Percentiles rank a stretch among this genome's conserved stretches.
These are phyloP conservation scores for Zosterops pallidus DNA, from an alignment of 2,113 vertebrate species.

Conservation along the genomic window DNA sequence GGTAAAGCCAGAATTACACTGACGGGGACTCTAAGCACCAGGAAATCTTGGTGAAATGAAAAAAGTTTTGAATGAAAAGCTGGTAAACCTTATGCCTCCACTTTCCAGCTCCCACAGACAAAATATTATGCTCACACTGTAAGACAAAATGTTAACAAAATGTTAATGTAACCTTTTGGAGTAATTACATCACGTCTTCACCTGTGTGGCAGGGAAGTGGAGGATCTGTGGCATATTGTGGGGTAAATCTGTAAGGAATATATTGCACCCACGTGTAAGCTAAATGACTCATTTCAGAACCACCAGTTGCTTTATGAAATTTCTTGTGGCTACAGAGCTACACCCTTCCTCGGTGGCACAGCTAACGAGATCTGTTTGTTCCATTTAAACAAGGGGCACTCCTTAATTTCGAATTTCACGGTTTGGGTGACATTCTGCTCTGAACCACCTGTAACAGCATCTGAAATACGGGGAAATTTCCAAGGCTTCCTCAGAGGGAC, in stretches of 20 bases:
- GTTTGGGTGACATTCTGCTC: background rate
- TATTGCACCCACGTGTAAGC: rapidly evolving
- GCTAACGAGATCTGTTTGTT: background rate
- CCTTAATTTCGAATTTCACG: background rate
- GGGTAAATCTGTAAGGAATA: background rate
- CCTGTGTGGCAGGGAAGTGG: background rate
- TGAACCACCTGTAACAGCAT: background rate
- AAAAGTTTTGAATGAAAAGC: background rate
- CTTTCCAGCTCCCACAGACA: background rate
- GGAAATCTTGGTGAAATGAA: background rate
- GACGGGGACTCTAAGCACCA: background rate
- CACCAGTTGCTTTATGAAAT: background rate
- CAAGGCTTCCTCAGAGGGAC: background rate
- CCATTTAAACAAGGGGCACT: background rate
- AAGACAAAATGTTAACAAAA: background rate
- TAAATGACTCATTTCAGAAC: background rate
- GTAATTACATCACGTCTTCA: background rate
- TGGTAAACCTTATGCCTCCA: background rate
- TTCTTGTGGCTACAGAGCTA: background rate
- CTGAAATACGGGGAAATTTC: background rate
- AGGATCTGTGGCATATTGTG: background rate
- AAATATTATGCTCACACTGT: background rate
- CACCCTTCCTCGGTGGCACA: background rate
- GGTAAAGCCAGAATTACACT: background rate
- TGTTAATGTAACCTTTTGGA: background rate